Conservation (phyloP, 92 coral and sea anemone species). For the Epizoanthus ramosus region DNA sequence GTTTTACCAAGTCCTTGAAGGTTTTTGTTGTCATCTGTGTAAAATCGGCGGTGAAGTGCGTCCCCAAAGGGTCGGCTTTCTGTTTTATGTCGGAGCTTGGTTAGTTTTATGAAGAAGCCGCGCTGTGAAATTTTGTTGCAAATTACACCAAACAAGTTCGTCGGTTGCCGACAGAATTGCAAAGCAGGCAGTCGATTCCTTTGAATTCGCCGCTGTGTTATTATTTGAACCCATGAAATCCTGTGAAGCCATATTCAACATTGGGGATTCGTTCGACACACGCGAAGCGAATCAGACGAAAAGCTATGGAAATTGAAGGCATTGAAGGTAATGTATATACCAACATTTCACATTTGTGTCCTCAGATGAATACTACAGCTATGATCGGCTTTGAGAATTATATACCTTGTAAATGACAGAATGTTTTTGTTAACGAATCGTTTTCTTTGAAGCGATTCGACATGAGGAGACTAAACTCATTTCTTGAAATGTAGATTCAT, state of each 20-base stretch:
- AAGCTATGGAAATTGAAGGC: constrained; percentile 23
- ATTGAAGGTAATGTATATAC: constrained; percentile 21
- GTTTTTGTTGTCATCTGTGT: constrained; percentile 19
- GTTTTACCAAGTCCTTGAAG: constrained; percentile 4
- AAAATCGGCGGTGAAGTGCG: constrained; percentile 14
- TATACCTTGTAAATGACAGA: not conserved
- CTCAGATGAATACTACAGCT: not conserved
- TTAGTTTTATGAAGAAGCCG: constrained; percentile 42
- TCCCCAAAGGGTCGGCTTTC: constrained; percentile 33
- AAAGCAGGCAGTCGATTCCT: constrained; percentile 30
- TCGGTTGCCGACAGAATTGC: constrained; percentile 38
- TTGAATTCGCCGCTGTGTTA: constrained; percentile 35
- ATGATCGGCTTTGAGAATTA: not conserved
- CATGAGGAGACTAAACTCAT: not conserved
- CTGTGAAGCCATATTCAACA: constrained; percentile 22
- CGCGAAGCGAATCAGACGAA: not conserved
- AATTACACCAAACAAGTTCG: constrained; percentile 27
- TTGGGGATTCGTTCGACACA: constrained; percentile 21
- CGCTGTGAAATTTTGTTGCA: constrained; percentile 21
- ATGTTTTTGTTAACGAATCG: not conserved
- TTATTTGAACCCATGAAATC: constrained; percentile 24
- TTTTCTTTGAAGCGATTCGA: not conserved
- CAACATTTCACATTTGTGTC: not conserved
- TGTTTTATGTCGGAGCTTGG: constrained; percentile 31
- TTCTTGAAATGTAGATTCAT: not conserved